A percentile compares a stretch with the other conserved stretches of the same genome.
These are phyloP conservation scores for Xerus inauris DNA, from an alignment of 2,113 vertebrate genomes.

Conservation along the genomic window DNA sequence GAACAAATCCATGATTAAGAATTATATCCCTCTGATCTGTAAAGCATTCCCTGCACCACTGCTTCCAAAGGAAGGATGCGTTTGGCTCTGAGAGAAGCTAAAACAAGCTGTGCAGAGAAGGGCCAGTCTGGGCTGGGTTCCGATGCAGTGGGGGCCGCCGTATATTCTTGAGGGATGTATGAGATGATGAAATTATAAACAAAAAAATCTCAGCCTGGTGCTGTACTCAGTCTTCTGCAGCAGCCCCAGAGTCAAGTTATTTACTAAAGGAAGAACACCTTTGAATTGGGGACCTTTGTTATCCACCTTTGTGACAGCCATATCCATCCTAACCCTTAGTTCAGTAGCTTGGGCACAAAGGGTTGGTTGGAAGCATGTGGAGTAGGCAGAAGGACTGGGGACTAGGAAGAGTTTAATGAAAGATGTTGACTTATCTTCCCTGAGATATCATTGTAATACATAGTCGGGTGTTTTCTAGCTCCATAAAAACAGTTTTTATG, in stretches of 20 bases:
- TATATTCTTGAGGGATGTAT: background rate
- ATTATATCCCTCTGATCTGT: background rate
- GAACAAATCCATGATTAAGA: constrained; percentile 49
- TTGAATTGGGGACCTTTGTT: background rate
- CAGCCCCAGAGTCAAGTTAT: background rate
- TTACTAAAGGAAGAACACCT: background rate
- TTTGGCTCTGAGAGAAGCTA: background rate
- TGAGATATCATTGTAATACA: background rate
- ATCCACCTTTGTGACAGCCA: background rate
- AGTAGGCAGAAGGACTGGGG: background rate
- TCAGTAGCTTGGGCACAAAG: background rate
- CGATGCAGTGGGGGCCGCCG: background rate
- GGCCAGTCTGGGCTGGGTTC: background rate
- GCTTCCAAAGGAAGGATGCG: background rate
- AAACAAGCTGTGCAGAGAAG: background rate
- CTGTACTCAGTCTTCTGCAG: background rate
- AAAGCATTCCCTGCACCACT: background rate
- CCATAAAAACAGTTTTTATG: background rate
- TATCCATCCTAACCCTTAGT: background rate
- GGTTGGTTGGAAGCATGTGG: background rate
- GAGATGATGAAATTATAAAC: background rate
- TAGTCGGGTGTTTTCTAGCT: background rate
- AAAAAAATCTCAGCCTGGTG: background rate
- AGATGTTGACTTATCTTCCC: background rate
- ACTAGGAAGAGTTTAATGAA: background rate